Percentiles rank a stretch among this genome's conserved stretches.
These are phyloP conservation scores for Oophaga pumilio DNA, from an alignment of 2,113 vertebrate species.

Conservation along the genomic window DNA sequence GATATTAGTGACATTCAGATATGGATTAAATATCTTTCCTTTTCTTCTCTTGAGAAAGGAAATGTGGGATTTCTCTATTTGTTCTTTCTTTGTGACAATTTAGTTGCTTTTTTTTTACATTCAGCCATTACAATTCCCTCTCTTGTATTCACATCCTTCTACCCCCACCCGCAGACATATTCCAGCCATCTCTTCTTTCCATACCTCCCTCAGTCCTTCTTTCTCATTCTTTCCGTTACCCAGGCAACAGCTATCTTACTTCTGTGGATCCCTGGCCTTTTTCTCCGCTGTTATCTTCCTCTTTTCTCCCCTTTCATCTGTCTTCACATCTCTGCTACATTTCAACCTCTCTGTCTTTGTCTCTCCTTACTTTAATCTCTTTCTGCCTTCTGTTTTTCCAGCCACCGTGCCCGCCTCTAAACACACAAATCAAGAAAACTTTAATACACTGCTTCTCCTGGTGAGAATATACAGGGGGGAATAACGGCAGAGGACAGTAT, in stretches of 20 bases:
- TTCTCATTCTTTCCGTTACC: conserved; percentile 73
- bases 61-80: background rate
- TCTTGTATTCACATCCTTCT: conserved; percentile 16
- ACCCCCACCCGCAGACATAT: conserved; percentile 61
- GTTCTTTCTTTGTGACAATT: background rate
- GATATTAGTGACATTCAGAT: background rate
- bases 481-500: background rate
- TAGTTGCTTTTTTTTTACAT: background rate
- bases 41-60: background rate
- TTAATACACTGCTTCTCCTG: background rate
- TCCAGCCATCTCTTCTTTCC: conserved; percentile 59
- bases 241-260: conserved; percentile 72
- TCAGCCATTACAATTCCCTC: background rate
- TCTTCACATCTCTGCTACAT: conserved; percentile 63
- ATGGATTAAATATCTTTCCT: background rate
- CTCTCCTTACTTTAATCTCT: background rate
- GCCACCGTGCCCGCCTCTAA: conserved; percentile 20
- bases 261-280: conserved; percentile 60
- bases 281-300: conserved; percentile 69
- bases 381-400: conserved; percentile 37
- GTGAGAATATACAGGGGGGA: background rate
- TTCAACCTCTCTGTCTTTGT: conserved; percentile 59
- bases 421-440: conserved; percentile 40
- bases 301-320: conserved; percentile 71
- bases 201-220: conserved; percentile 63